Evolutionary conservation across 2,113 vertebrate genomes (phyloP).

Genomic region (Hemiprocne comata): DNA sequence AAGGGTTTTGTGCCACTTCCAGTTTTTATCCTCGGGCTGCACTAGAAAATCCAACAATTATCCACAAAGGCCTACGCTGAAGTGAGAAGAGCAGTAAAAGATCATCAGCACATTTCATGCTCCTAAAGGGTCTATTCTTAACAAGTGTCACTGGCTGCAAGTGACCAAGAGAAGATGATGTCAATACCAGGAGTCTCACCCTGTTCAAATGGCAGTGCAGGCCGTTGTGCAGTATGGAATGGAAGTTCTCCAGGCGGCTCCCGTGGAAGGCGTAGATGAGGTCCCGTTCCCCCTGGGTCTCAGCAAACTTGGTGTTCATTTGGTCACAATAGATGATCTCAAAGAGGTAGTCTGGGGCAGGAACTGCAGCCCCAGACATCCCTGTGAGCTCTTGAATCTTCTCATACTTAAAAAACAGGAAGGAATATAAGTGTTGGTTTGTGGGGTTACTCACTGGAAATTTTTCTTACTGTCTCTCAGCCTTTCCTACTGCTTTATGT

Average conservation of each 20-base stretch:
- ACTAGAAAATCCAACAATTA: neutral
- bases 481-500: neutral
- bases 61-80: neutral
- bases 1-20: neutral
- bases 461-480: neutral
- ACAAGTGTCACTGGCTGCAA: neutral
- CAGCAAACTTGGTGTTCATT: conserved; percentile 88
- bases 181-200: conserved; percentile 68
- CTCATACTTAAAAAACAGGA: conserved; percentile 81
- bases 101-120: neutral
- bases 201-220: conserved; percentile 97
- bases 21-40: neutral
- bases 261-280: conserved; percentile 95
- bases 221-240: conserved; percentile 96
- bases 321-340: conserved; percentile 90
- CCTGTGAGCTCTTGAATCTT: conserved; percentile 88
- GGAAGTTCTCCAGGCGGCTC: conserved; percentile 97
- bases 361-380: conserved; percentile 75
- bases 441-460: neutral
- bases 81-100: neutral
- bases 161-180: neutral
- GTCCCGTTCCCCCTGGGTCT: conserved; percentile 84
- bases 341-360: conserved; percentile 93
- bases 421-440: neutral
- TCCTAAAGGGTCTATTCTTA: neutral